Evolutionary conservation across 2,797 vertebrate species (phyloP), one percentile per base, ranked within the genome.

Genomic region (Distichodus sexfasciatus): DNA sequence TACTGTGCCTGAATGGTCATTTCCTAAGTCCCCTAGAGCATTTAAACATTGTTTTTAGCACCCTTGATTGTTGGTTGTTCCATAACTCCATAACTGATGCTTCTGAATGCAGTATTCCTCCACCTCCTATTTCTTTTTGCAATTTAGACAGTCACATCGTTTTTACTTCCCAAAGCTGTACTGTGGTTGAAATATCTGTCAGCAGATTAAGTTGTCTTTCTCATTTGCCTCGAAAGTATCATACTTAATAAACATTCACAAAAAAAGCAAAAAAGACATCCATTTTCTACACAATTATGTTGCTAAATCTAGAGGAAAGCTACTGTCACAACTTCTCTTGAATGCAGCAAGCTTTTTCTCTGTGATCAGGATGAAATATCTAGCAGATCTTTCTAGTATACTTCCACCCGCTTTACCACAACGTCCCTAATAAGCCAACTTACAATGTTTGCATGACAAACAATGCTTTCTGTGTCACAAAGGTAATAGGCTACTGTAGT

Each of bases 401-500:
- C 6, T 31, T 14, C 35, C 28, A 4, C 6, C 23, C 35, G 31
- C 50, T 64, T 43, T 65, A 10, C 33, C 46, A 24, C 17, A 9
- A 60, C 36, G n/a, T 21, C 38, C 35, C 31, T 60, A 65, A 59
- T 63, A 28, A 12, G 12, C 35, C 35, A 35, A 59, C 28, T 8
- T 8, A 10, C 50, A 64, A 66, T 66, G 53, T 66, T 58, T 60
- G 35, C 12, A 33, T 14, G 44, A n/a, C 21, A 51, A 43, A 60
- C 35, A 4, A 44, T 11, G 33, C 6, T 8, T 6, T 6, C 23
- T 4, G n/a, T 63, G 12, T n/a, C 31, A 50, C 21, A 48, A 48
- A 24, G 21, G 44, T 2, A 43, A 61, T 31, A n/a, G n/a, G n/a
- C n/a, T n/a, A 21, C 36, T 54, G 29, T 26, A 54, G 29, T n/a